Evolutionary conservation across 2,113 vertebrate species (phyloP), one percentile per base, ranked within the genome.

Genomic region (Otolemur garnettii): DNA sequence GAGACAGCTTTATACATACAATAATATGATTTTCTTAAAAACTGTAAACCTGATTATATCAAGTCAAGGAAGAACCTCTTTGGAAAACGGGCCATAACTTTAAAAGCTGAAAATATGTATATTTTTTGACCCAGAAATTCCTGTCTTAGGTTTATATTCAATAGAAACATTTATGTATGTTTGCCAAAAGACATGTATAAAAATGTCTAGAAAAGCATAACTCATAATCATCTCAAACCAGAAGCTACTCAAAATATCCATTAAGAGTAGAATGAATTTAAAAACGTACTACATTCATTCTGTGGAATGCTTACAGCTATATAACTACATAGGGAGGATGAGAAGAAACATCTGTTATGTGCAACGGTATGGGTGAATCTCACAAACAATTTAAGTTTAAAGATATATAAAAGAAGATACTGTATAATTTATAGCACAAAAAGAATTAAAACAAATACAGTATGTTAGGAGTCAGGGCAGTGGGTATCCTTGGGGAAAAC

Each of bases 101-200:
- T 50, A 86, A 59, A 91, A 85, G n/a, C 21, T 92, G 35, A 85
- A 94, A 77, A 74, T 38, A 85, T 53, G 4, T 7, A 62, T 83
- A 30, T 82, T 97, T 55, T 88, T 60, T 84, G n/a, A 85, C 21
- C 5, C 5, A 57, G 85, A 77, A 74, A 85, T 93, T 72, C 9
- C 5, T 93, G 22, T 75, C 21, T 62, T 21, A 64, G 68, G 28
- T 74, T 93, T 85, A 79, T 71, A 59, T 21, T 9, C 30, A 89
- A 21, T 2, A 81, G 30, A 94, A 81, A 78, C 38, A 88, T 0
- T n/a, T 11, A 66, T 5, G 53, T 60, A 22, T 64, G 28, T 60
- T 91, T 93, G 13, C 12, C 42, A 79, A 90, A 92, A 69, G 42
- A 71, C 4, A 2, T 64, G 19, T 28, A 30, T 60, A 30, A 84